phyloP scores from a whole-genome alignment of 2,888 invertebrate species.

The Coenonympha glycerion region DNA sequence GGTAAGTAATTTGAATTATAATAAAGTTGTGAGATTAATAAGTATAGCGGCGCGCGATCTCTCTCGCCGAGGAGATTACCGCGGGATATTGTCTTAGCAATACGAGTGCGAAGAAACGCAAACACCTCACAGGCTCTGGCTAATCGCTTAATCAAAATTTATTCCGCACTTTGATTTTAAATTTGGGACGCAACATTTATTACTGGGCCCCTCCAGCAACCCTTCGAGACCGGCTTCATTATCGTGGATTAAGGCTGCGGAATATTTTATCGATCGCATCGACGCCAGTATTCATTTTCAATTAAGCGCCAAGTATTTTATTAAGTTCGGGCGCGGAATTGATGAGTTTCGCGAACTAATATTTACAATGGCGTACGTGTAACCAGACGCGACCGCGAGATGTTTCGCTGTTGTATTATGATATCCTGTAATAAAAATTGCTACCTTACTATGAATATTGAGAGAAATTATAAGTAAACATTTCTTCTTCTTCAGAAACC shows the following conservation, averaged over 20 bases:
- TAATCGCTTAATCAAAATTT: constrained; percentile 77
- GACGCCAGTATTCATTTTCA: constrained; percentile 74
- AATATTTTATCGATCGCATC: constrained; percentile 74
- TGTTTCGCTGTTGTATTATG: constrained; percentile 27
- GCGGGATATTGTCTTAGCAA: constrained; percentile 15
- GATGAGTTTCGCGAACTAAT: constrained; percentile 76
- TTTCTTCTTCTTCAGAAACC: too few species aligned
- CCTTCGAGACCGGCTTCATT: constrained; percentile 72
- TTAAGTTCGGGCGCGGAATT: constrained; percentile 74
- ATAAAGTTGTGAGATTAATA: too few species aligned
- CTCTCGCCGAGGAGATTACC: constrained; percentile 8
- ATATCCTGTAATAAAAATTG: too few species aligned
- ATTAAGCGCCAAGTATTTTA: constrained; percentile 76
- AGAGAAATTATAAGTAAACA: too few species aligned
- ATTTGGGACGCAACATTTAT: constrained; percentile 76
- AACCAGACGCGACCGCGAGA: constrained; percentile 27
- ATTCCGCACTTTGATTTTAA: constrained; percentile 77
- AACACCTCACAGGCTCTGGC: constrained; percentile 62
- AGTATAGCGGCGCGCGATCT: constrained; percentile 3
- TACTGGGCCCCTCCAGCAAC: constrained; percentile 69
- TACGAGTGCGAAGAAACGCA: constrained; percentile 48
- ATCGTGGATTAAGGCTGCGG: constrained; percentile 75
- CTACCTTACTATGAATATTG: too few species aligned
- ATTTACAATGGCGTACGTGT: constrained; percentile 71
- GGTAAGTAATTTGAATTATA: too few species aligned